These are phyloP conservation scores for Penaeus vannamei DNA, from an alignment of 1,140 invertebrate species.

Conservation along the genomic window DNA sequence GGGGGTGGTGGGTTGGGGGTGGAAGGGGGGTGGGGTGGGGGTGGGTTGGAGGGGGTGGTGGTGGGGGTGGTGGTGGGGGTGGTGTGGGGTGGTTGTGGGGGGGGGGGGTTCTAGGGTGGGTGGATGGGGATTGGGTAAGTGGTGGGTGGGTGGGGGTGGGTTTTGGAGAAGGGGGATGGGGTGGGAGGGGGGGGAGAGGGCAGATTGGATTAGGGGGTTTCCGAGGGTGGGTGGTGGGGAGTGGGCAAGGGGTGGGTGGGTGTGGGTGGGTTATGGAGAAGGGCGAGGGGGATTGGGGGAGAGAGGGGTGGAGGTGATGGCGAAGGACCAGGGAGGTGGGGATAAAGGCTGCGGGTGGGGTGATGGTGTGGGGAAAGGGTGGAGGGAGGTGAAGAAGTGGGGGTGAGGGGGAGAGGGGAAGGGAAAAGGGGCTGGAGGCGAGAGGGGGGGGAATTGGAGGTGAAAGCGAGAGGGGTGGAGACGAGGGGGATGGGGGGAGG, in stretches of 20 bases:
- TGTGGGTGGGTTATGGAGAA: not conserved
- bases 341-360: no score
- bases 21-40: not conserved
- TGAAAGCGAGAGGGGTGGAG: no score
- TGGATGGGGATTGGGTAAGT: not conserved
- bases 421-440: no score
- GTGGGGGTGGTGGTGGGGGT: not conserved
- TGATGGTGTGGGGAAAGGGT: no score
- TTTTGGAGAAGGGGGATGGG: not conserved
- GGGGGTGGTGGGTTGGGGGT: not conserved
- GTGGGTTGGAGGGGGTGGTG: not conserved
- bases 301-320: no score
- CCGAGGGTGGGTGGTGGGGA: not conserved
- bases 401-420: no score
- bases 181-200: not conserved
- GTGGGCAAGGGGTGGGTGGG: not conserved
- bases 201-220: not conserved
- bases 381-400: no score
- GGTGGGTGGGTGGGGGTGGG: not conserved
- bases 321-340: no score
- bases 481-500: no score
- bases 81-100: not conserved
- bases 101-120: constrained; percentile 7
- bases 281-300: not conserved
- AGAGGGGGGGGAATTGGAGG: no score